These are phyloP conservation scores for Chrysemys picta DNA, from an alignment of 2,113 vertebrate genomes.

Conservation along the genomic window DNA sequence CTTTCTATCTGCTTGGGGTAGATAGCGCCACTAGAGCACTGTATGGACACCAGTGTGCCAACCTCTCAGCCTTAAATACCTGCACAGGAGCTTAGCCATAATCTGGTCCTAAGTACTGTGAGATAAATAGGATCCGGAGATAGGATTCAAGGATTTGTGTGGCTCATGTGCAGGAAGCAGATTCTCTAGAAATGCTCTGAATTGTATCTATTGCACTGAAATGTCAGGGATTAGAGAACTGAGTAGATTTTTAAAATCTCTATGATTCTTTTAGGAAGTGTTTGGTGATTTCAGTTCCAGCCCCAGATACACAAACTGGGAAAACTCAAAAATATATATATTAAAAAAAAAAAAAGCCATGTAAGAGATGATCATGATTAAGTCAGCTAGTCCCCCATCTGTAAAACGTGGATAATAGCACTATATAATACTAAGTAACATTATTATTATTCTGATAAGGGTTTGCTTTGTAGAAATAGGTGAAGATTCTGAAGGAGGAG, in stretches of 20 bases:
- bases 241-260: not conserved
- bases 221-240: not conserved
- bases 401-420: not conserved
- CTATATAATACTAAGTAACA: not conserved
- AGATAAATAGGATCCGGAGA: not conserved
- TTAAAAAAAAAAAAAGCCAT: too few relatives aligned
- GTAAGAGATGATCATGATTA: not conserved
- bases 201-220: not conserved
- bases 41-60: constrained; percentile 41
- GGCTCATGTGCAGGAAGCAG: not conserved
- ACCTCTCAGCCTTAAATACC: not conserved
- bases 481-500: not conserved
- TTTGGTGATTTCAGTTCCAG: not conserved
- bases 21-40: constrained; percentile 42
- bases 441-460: not conserved
- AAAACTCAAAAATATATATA: not conserved
- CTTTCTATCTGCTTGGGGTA: constrained; percentile 26
- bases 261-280: not conserved
- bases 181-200: not conserved
- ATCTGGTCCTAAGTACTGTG: not conserved
- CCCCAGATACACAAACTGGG: not conserved
- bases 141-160: not conserved
- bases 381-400: not conserved
- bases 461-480: not conserved
- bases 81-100: not conserved